Percentiles rank a stretch among this genome's conserved stretches.
Conservation (phyloP, 2,888 invertebrate species). For the Tipula lateralis region DNA sequence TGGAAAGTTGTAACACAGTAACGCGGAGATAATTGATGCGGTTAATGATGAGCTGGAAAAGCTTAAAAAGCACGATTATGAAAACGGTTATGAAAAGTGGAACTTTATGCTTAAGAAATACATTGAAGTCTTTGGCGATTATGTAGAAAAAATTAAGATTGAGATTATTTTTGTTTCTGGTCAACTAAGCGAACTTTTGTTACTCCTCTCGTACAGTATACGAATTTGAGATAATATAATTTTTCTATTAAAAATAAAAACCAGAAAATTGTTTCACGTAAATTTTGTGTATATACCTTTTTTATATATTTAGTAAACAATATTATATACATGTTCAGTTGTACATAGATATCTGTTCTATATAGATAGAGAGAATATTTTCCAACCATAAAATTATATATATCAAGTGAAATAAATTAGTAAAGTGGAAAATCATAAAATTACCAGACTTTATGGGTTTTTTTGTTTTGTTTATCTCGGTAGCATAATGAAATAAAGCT, state of each 20-base stretch:
- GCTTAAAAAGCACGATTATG: no score
- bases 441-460: constrained; percentile 1
- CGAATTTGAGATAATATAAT: neutral
- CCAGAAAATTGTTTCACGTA: neutral
- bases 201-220: no score
- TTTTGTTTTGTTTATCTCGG: neutral
- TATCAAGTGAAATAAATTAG: constrained; percentile 19
- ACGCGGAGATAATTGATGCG: no score
- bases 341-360: neutral
- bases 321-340: neutral
- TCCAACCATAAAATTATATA: neutral
- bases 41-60: no score
- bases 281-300: neutral
- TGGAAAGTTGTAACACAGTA: no score
- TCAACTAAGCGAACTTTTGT: no score
- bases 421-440: constrained; percentile 19
- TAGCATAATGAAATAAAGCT: neutral
- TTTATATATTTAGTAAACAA: neutral
- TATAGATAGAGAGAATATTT: neutral
- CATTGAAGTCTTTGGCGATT: no score
- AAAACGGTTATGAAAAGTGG: no score
- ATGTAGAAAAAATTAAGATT: no score
- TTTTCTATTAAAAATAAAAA: constrained; percentile 24
- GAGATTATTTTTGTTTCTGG: no score
- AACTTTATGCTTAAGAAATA: no score